These are phyloP conservation scores for Mythimna loreyi DNA, from an alignment of 2,888 invertebrate genomes.

Conservation along the genomic window DNA sequence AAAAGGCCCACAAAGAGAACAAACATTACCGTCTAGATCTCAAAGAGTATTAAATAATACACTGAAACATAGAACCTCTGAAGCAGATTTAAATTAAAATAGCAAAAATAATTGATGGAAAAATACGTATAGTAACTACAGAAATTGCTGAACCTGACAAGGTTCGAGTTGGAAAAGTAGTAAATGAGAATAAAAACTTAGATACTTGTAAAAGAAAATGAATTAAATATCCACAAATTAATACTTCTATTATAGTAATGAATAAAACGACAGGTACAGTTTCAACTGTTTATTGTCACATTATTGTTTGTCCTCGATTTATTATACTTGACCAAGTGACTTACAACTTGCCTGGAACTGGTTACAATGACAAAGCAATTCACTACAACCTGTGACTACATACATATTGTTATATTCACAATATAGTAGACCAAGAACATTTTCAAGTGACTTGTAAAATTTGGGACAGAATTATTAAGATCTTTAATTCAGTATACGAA, in stretches of 20 bases:
- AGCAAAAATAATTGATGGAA: not conserved
- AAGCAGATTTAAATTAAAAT: too few relatives aligned
- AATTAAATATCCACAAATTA: conserved; percentile 14
- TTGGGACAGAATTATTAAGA: not conserved
- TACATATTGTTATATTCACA: conserved; percentile 5
- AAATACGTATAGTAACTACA: not conserved
- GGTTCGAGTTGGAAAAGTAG: not conserved
- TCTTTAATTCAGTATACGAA: not conserved
- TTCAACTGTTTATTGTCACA: conserved; percentile 22
- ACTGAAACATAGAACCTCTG: not conserved
- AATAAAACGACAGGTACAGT: conserved; percentile 1
- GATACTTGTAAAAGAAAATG: not conserved
- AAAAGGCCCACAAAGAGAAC: not conserved
- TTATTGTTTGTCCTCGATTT: conserved; percentile 19
- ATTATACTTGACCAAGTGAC: conserved; percentile 31
- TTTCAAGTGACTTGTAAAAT: not conserved
- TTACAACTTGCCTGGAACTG: conserved; percentile 21
- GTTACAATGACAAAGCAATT: conserved; percentile 33
- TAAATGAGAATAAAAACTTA: conserved; percentile 1
- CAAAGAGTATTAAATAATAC: not conserved
- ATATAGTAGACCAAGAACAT: not conserved
- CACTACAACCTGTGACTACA: not conserved
- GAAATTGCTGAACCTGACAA: not conserved
- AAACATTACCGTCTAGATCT: not conserved
- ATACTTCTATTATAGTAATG: not conserved